These are phyloP conservation scores for Bombyx huttoni DNA, from an alignment of 2,888 invertebrate species.

Conservation along the genomic window DNA sequence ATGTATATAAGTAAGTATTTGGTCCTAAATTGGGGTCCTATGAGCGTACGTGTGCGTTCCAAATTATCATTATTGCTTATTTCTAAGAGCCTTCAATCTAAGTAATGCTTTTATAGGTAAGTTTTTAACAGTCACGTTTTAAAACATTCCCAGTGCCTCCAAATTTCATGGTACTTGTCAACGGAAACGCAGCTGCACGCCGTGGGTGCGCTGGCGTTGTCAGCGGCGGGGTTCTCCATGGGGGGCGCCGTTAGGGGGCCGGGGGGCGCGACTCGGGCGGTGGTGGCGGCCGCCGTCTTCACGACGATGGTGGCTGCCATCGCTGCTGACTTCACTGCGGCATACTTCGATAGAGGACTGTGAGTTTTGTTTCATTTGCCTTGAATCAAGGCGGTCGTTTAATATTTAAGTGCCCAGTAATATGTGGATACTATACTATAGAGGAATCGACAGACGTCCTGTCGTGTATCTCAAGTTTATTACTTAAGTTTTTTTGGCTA, in stretches of 20 bases:
- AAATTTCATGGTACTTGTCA: conserved; percentile 85
- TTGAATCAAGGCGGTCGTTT: too few species aligned
- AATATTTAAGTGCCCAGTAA: too few species aligned
- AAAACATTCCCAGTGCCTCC: conserved; percentile 75
- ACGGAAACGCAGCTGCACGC: conserved; percentile 84
- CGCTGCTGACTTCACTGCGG: conserved; percentile 57
- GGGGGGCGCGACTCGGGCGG: conserved; percentile 38
- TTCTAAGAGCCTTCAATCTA: too few species aligned
- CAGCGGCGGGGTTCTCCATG: conserved; percentile 66
- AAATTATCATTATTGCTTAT: too few species aligned
- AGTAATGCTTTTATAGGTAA: too few species aligned
- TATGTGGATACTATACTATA: too few species aligned
- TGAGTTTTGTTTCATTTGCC: neutral
- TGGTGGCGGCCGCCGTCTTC: conserved; percentile 48
- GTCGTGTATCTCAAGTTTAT: too few species aligned
- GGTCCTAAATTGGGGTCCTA: too few species aligned
- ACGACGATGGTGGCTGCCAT: conserved; percentile 51
- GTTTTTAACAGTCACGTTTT: neutral
- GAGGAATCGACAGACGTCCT: too few species aligned
- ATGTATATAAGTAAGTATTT: too few species aligned
- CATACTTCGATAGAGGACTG: conserved; percentile 28
- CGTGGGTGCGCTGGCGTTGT: conserved; percentile 74
- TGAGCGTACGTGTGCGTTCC: too few species aligned
- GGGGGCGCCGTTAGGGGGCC: conserved; percentile 16
- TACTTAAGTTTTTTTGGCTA: too few species aligned